Evolutionary conservation across 2,797 vertebrate genomes (phyloP).

Genomic region (Gastrophryne carolinensis): DNA sequence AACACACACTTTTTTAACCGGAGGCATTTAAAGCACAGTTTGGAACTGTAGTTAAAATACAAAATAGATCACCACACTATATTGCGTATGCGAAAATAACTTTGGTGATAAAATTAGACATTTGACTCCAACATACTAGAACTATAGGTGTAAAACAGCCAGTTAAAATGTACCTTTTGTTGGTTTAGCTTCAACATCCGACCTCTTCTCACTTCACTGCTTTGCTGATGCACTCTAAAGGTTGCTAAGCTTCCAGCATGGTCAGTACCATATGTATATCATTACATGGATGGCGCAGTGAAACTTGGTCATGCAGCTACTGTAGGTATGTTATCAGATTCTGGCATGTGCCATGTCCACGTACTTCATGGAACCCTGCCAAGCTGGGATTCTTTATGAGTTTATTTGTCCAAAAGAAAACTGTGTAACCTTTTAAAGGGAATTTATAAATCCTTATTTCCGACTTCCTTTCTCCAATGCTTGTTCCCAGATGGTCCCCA

Average conservation of each 20-base stretch:
- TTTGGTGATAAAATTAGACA: too few relatives aligned
- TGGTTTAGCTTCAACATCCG: too few relatives aligned
- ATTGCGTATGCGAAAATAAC: too few relatives aligned
- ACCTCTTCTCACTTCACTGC: too few relatives aligned
- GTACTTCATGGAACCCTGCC: neutral
- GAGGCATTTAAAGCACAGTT: too few relatives aligned
- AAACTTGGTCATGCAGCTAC: slow-evolving; percentile 17
- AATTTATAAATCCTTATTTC: slow-evolving; percentile 52
- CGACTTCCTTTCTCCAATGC: slow-evolving; percentile 7
- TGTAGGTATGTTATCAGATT: slow-evolving; percentile 4
- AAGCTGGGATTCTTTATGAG: slow-evolving; percentile 28
- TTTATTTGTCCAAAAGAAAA: slow-evolving; percentile 40
- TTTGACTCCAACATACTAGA: too few relatives aligned
- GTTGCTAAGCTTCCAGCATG: slow-evolving; percentile 8
- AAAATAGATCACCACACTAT: too few relatives aligned
- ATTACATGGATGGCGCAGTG: slow-evolving; percentile 6
- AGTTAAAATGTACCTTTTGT: too few relatives aligned
- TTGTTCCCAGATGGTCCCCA: slow-evolving; percentile 40
- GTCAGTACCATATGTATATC: slow-evolving; percentile 5
- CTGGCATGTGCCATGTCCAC: slow-evolving; percentile 28
- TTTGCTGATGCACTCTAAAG: too few relatives aligned
- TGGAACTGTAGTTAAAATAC: too few relatives aligned
- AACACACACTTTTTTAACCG: too few relatives aligned
- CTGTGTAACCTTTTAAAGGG: slow-evolving; percentile 40
- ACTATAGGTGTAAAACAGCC: too few relatives aligned